Conservation (phyloP, 2,888 invertebrate genomes). For the Leptura quadrifasciata region DNA sequence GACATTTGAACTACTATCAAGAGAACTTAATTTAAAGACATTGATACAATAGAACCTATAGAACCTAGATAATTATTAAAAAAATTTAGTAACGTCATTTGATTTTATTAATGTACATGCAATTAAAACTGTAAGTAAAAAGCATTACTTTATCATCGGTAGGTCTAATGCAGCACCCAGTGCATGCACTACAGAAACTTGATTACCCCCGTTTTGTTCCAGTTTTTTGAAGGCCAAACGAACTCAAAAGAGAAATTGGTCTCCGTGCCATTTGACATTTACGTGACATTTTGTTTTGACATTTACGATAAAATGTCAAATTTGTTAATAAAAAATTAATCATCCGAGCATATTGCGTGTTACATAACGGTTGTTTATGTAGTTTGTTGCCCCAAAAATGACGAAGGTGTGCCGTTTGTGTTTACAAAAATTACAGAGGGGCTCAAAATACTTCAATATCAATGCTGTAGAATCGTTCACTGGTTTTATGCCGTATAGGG, state of each 20-base stretch:
- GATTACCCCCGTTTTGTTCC: not conserved
- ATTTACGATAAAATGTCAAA: slow-evolving; percentile 63
- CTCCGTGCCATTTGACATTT: slow-evolving; percentile 61
- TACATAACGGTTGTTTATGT: slow-evolving; percentile 49
- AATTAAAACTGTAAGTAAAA: not conserved
- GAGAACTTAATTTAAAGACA: too few relatives aligned
- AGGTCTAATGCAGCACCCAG: slow-evolving; percentile 2
- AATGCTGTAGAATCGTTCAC: slow-evolving; percentile 66
- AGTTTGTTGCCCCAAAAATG: slow-evolving; percentile 51
- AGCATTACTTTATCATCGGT: not conserved
- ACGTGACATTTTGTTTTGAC: slow-evolving; percentile 61
- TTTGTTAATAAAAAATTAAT: slow-evolving; percentile 53
- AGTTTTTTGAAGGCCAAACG: slow-evolving; percentile 26
- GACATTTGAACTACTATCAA: not conserved
- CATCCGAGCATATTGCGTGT: slow-evolving; percentile 48
- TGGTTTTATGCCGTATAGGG: slow-evolving; percentile 67
- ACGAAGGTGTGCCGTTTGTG: slow-evolving; percentile 67
- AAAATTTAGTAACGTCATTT: too few relatives aligned
- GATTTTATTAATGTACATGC: too few relatives aligned
- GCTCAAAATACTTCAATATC: slow-evolving; percentile 65
- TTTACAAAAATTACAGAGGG: slow-evolving; percentile 61
- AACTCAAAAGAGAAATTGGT: slow-evolving; percentile 42
- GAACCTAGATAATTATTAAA: too few relatives aligned
- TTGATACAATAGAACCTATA: too few relatives aligned
- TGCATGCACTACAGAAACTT: not conserved